Evolutionary conservation across 2,113 vertebrate species (phyloP).

Genomic region (Otus sunia): DNA sequence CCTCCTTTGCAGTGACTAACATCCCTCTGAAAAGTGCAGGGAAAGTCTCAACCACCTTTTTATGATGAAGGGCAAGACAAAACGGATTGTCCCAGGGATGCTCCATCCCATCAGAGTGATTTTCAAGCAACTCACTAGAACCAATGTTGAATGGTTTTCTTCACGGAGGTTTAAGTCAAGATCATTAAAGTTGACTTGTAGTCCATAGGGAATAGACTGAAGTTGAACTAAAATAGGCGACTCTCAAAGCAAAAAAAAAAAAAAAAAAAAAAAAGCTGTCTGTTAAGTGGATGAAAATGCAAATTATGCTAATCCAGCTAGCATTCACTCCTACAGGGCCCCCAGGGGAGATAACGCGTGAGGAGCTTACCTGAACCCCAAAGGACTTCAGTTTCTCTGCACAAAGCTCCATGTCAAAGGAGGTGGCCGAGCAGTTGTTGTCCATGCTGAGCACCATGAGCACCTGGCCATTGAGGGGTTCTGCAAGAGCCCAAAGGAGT

Average conservation of each 20-base stretch:
- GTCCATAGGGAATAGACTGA: not conserved
- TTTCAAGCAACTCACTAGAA: not conserved
- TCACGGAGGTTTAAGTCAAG: not conserved
- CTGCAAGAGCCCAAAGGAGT: slow-evolving; percentile 54
- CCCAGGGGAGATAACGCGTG: accelerated
- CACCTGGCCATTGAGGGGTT: slow-evolving; percentile 64
- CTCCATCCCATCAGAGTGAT: not conserved
- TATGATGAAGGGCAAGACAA: not conserved
- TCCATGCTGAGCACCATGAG: slow-evolving; percentile 68
- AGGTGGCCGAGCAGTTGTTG: slow-evolving; percentile 49
- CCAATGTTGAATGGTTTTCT: not conserved
- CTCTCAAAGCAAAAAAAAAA: not conserved
- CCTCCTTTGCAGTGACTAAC: not conserved
- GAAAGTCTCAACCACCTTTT: not conserved
- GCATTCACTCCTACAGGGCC: not conserved
- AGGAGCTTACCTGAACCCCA: slow-evolving; percentile 72
- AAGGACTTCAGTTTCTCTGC: slow-evolving; percentile 66
- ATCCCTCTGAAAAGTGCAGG: not conserved
- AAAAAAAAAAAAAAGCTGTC: not conserved
- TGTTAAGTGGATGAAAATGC: not conserved
- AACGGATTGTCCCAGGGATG: not conserved
- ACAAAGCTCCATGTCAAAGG: slow-evolving; percentile 64
- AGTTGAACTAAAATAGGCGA: not conserved
- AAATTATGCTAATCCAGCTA: not conserved
- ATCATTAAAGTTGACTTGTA: not conserved